Conservation (phyloP, 1,140 invertebrate species). For the Augochlora pura region DNA sequence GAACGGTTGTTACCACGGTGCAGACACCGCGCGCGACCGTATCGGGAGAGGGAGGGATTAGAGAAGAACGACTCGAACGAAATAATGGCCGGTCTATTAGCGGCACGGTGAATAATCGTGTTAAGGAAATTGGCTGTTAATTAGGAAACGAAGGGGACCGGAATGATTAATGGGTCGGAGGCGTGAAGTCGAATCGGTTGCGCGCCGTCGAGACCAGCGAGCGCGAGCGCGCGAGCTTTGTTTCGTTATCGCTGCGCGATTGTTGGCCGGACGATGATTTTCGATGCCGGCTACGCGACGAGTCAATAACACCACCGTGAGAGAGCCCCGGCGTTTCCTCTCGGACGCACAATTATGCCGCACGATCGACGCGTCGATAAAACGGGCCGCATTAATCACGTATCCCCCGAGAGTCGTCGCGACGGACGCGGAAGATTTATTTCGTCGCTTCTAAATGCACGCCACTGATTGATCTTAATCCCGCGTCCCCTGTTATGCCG, state of each 20-base stretch:
- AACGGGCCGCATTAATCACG: constrained; percentile 57
- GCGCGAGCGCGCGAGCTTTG: neutral
- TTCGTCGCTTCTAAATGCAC: constrained; percentile 38
- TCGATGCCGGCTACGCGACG: constrained; percentile 26
- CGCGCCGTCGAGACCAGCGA: neutral
- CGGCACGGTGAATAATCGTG: constrained; percentile 55
- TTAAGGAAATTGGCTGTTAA: constrained; percentile 52
- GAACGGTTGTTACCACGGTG: constrained; percentile 10
- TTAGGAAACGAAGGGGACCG: constrained; percentile 33
- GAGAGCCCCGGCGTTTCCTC: constrained; percentile 2
- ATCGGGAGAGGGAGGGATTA: constrained; percentile 49
- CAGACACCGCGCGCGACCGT: neutral
- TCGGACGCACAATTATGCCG: constrained; percentile 44
- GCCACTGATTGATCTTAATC: constrained; percentile 62
- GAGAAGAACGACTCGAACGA: constrained; percentile 51
- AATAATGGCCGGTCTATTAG: constrained; percentile 42
- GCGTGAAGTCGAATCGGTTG: constrained; percentile 24
- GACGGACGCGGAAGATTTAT: constrained; percentile 40
- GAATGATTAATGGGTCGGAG: constrained; percentile 42
- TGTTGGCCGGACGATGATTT: constrained; percentile 33
- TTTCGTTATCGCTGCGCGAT: constrained; percentile 15
- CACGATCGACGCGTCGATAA: constrained; percentile 58
- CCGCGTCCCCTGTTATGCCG: constrained; percentile 38
- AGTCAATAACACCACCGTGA: constrained; percentile 24
- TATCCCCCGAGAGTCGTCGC: constrained; percentile 17